phyloP scores from a whole-genome alignment of 1,140 invertebrate genomes.

The Nylanderia fulva region DNA sequence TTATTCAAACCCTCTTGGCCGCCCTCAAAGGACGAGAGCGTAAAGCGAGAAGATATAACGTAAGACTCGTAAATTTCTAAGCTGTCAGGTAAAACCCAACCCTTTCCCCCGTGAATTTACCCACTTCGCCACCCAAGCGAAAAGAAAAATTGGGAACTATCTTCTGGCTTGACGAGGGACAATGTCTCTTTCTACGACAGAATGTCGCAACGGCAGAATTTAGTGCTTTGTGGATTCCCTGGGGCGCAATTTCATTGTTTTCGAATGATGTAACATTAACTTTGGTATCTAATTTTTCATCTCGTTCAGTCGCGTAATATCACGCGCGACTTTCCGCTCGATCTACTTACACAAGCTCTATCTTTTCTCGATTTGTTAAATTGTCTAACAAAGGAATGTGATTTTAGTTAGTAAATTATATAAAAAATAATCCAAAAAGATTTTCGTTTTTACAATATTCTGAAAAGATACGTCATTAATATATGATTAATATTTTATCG shows the following conservation, averaged over 20 bases:
- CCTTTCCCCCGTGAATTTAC: background rate
- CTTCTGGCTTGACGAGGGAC: background rate
- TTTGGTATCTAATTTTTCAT: background rate
- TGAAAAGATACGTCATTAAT: background rate
- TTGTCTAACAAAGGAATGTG: background rate
- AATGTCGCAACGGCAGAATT: conserved; percentile 1
- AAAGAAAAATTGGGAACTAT: conserved; percentile 6
- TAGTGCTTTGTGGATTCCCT: background rate
- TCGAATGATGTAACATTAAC: conserved; percentile 16
- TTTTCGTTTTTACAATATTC: background rate
- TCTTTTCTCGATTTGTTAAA: background rate
- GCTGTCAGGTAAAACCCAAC: conserved; percentile 28
- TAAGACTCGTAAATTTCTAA: conserved; percentile 48
- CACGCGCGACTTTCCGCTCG: background rate
- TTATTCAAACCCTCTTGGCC: conserved; percentile 2
- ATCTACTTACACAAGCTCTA: background rate
- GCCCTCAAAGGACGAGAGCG: background rate
- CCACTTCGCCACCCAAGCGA: too few relatives aligned
- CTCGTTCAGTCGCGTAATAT: background rate
- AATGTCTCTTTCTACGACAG: background rate
- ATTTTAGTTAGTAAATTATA: background rate
- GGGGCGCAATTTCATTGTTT: background rate
- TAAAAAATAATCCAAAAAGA: background rate
- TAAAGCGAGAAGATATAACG: background rate
- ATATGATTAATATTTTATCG: background rate